phyloP scores from a whole-genome alignment of 2,888 invertebrate species.

The Leucophora obtusa region DNA sequence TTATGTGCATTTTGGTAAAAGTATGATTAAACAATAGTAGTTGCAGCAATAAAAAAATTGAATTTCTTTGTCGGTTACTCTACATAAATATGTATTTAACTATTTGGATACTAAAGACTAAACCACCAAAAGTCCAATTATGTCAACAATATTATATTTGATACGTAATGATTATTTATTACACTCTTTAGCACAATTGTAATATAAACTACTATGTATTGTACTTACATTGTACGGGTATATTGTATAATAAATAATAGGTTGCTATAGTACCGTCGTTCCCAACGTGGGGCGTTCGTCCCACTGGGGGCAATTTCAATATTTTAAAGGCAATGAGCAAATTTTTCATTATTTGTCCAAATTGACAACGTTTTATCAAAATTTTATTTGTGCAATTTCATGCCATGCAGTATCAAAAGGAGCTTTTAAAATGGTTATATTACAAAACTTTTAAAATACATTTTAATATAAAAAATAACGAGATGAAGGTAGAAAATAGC shows the following conservation, averaged over 20 bases:
- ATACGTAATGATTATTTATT: conserved; percentile 59
- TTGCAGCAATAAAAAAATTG: background rate
- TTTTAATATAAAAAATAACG: no score
- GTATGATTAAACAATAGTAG: conserved; percentile 39
- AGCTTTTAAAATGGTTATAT: no score
- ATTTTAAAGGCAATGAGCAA: no score
- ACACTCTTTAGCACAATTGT: conserved; percentile 7
- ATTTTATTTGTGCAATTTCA: no score
- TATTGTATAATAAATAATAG: background rate
- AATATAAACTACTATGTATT: background rate
- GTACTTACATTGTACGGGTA: background rate
- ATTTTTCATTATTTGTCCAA: no score
- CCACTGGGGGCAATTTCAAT: no score
- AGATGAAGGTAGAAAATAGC: no score
- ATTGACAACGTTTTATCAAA: no score
- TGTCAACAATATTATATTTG: conserved; percentile 52
- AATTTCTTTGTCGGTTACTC: conserved; percentile 48
- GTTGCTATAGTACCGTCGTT: no score
- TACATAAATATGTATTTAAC: conserved; percentile 17
- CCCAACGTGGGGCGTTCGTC: no score
- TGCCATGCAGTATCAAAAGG: no score
- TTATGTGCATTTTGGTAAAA: conserved; percentile 1
- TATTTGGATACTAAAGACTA: background rate
- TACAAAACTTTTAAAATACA: no score
- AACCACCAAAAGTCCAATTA: conserved; percentile 45